A percentile compares a stretch with the other conserved stretches of the same genome.
phyloP scores from a whole-genome alignment of 92 coral and sea anemone species.

The Umimayanthus kanabou region DNA sequence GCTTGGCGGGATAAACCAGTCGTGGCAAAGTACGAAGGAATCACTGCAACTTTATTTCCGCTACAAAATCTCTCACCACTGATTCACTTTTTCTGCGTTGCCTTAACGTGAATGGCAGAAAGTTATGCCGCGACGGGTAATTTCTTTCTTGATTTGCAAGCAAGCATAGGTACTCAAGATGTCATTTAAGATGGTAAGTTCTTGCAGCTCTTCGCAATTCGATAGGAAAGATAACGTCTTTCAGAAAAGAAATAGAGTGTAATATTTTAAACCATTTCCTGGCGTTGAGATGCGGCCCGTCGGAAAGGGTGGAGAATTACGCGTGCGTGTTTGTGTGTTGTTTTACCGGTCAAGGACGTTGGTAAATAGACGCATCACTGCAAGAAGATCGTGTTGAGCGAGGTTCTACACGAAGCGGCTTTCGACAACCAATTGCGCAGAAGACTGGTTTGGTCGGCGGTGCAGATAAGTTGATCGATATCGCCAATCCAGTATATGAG shows the following conservation, averaged over 20 bases:
- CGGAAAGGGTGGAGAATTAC: conserved; percentile 18
- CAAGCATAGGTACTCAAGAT: conserved; percentile 16
- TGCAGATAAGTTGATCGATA: neutral
- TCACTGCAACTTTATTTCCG: neutral
- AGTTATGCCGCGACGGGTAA: neutral
- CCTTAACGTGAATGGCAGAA: neutral
- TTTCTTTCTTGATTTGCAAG: conserved; percentile 5
- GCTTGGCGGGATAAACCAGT: neutral
- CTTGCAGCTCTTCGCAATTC: neutral
- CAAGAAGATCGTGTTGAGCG: neutral
- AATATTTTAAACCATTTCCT: neutral
- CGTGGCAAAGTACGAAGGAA: neutral
- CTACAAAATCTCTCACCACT: neutral
- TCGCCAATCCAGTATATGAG: neutral
- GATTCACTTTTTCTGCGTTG: neutral
- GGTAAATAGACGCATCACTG: neutral
- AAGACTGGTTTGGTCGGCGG: neutral
- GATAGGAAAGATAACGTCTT: neutral
- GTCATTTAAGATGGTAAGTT: conserved; percentile 43
- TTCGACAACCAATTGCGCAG: neutral
- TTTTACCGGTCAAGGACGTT: neutral
- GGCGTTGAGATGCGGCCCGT: neutral
- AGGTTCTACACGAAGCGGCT: neutral
- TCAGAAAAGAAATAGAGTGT: neutral
- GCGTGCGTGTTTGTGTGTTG: neutral